phyloP scores from a whole-genome alignment of 2,888 invertebrate genomes.

The Erpobdella octoculata region DNA sequence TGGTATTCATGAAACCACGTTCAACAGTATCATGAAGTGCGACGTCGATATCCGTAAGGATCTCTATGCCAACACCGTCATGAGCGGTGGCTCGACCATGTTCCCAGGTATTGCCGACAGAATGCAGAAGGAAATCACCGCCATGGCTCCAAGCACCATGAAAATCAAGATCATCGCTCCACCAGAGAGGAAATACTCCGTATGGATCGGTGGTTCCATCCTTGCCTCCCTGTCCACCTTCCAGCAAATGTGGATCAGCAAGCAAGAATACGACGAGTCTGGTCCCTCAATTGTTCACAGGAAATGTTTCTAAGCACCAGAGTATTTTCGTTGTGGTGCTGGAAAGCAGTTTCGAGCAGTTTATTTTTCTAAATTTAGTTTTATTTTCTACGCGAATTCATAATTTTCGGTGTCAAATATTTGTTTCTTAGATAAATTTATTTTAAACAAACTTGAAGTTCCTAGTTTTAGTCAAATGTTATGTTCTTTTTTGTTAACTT shows the following conservation, averaged over 20 bases:
- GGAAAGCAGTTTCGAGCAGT: too few relatives aligned
- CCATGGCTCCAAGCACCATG: conserved; percentile 63
- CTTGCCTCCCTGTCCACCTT: conserved; percentile 80
- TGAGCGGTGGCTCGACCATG: conserved; percentile 92
- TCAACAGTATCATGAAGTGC: conserved; percentile 49
- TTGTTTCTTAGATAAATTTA: too few relatives aligned
- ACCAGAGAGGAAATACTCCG: conserved; percentile 63
- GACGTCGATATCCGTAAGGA: conserved; percentile 50
- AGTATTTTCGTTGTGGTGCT: too few relatives aligned
- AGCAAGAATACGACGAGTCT: conserved; percentile 92
- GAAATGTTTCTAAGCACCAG: conserved; percentile 74
- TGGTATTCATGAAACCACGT: conserved; percentile 44
- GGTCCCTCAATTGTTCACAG: conserved; percentile 90
- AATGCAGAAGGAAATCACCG: conserved; percentile 94
- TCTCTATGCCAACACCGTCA: conserved; percentile 59
- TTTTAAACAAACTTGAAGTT: too few relatives aligned
- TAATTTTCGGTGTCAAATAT: too few relatives aligned
- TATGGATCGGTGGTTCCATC: conserved; percentile 96
- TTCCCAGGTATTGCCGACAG: conserved; percentile 92
- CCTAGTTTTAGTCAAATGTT: too few relatives aligned
- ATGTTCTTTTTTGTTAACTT: too few relatives aligned
- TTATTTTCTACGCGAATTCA: too few relatives aligned
- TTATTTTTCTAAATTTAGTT: too few relatives aligned
- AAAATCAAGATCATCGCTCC: conserved; percentile 74
- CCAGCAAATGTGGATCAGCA: conserved; percentile 91